Conservation (phyloP, 2,888 invertebrate genomes). For the Drosophila fungiperda region DNA sequence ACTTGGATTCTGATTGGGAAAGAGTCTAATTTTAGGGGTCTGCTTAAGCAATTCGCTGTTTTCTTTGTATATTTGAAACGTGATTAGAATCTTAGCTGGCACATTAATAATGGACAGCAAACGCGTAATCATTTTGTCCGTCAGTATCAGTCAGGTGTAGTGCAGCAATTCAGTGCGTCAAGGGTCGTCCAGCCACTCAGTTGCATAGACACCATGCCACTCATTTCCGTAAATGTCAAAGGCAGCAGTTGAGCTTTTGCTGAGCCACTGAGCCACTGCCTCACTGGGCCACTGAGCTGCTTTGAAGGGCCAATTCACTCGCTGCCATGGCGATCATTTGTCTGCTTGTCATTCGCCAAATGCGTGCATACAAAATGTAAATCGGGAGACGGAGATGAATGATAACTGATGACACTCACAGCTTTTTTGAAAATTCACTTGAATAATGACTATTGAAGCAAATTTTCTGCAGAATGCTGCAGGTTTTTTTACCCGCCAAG, state of each 20-base stretch:
- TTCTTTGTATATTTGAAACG: not conserved
- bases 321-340: constrained; percentile 47
- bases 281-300: not conserved
- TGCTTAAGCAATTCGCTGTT: not conserved
- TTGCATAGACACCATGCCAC: not conserved
- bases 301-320: not conserved
- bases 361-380: constrained; percentile 17
- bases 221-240: not conserved
- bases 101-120: not conserved
- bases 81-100: not conserved
- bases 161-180: not conserved
- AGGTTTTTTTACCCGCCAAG: too few relatives aligned
- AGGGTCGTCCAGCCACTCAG: not conserved
- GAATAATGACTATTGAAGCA: constrained; percentile 2
- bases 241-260: not conserved
- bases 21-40: not conserved
- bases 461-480: not conserved
- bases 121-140: not conserved
- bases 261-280: not conserved
- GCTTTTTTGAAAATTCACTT: constrained; percentile 10
- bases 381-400: not conserved
- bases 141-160: not conserved
- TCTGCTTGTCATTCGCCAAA: constrained; percentile 46
- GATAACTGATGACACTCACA: not conserved
- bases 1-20: not conserved